phyloP scores from a whole-genome alignment of 2,113 vertebrate genomes.

The Camelus bactrianus region DNA sequence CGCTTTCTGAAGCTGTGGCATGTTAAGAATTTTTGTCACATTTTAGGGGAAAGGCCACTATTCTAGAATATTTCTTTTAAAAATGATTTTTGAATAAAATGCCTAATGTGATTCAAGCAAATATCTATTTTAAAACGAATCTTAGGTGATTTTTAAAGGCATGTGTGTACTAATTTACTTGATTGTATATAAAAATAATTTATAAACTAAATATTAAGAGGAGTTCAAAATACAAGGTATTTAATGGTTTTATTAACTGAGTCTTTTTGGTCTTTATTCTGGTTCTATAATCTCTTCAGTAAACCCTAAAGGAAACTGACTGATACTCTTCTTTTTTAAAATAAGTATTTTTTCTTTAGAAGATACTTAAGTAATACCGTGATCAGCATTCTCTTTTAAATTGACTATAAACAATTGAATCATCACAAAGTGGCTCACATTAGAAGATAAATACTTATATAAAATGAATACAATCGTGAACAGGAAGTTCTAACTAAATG shows the following conservation, averaged over 20 bases:
- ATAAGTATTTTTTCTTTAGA: not conserved
- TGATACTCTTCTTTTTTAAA: conserved; percentile 19
- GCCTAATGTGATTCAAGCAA: not conserved
- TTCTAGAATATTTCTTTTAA: not conserved
- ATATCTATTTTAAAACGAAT: not conserved
- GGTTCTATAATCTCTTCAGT: not conserved
- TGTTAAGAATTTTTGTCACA: not conserved
- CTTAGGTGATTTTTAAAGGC: not conserved
- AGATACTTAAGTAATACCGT: not conserved
- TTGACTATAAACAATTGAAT: not conserved
- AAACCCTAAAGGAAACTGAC: not conserved
- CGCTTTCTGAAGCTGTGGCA: not conserved
- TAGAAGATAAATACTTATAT: not conserved
- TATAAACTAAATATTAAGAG: conserved; percentile 19
- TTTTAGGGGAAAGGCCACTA: not conserved
- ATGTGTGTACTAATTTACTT: not conserved
- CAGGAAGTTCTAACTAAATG: not conserved
- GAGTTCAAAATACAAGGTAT: not conserved
- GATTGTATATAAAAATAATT: not conserved
- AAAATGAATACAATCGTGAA: not conserved
- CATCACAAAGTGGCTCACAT: not conserved
- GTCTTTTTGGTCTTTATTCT: not conserved
- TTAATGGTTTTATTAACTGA: not conserved
- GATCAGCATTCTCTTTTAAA: conserved; percentile 8
- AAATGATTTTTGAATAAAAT: not conserved